phyloP scores from a whole-genome alignment of 1,140 invertebrate species.

The Cydia amplana region DNA sequence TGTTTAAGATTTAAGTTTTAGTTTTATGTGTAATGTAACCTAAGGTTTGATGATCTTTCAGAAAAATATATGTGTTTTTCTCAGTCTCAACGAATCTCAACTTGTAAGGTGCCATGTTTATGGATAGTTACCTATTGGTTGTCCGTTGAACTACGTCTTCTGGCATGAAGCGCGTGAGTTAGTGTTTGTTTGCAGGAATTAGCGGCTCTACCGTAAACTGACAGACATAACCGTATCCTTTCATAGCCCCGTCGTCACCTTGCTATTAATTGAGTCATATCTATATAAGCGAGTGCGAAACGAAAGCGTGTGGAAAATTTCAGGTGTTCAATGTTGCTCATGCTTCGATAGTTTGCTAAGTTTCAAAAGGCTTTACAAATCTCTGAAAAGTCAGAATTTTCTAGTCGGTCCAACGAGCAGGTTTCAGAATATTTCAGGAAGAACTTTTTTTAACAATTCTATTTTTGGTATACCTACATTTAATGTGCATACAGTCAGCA shows the following conservation, averaged over 20 bases:
- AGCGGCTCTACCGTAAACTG: background rate
- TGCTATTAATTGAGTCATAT: background rate
- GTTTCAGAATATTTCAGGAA: no score
- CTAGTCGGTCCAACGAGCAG: no score
- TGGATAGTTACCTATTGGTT: background rate
- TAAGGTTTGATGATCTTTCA: no score
- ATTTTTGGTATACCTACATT: no score
- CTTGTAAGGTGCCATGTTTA: no score
- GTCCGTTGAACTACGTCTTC: background rate
- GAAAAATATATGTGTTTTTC: no score
- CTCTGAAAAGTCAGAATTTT: background rate
- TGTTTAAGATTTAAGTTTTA: no score
- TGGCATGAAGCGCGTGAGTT: background rate
- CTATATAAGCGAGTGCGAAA: conserved; percentile 33
- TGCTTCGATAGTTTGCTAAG: background rate
- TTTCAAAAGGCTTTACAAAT: background rate
- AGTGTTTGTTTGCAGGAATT: background rate
- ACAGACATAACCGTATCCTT: background rate
- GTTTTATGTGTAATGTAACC: no score
- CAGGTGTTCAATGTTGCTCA: background rate
- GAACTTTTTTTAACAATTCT: no score
- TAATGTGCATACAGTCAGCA: no score
- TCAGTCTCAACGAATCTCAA: no score
- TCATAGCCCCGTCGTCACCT: background rate
- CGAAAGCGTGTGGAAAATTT: conserved; percentile 26